Evolutionary conservation across 1,140 invertebrate genomes (phyloP).

Genomic region (Drosophila gunungcola): DNA sequence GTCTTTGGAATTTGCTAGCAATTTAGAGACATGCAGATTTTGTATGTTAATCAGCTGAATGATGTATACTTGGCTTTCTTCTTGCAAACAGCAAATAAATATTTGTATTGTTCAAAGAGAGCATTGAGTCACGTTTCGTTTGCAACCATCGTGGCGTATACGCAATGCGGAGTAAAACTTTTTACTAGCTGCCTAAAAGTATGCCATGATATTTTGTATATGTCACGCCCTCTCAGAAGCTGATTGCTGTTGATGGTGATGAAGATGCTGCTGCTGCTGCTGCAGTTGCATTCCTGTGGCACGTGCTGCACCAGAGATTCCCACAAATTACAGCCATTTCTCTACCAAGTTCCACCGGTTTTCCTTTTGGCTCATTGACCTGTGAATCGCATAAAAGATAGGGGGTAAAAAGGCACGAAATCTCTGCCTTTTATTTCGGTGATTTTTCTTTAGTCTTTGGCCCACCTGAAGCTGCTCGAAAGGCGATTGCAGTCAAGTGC

Average conservation of each 20-base stretch:
- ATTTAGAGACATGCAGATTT: slow-evolving; percentile 28
- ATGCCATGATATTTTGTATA: slow-evolving; percentile 39
- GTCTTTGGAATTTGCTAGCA: slow-evolving; percentile 25
- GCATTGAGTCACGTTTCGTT: slow-evolving; percentile 35
- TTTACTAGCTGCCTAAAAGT: slow-evolving; percentile 11
- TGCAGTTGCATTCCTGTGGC: slow-evolving; percentile 7
- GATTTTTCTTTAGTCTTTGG: slow-evolving; percentile 1
- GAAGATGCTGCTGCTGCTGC: slow-evolving; percentile 7
- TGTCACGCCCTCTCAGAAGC: slow-evolving; percentile 29
- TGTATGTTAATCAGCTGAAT: slow-evolving; percentile 46
- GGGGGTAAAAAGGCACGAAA: slow-evolving; percentile 3
- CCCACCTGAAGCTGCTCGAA: slow-evolving; percentile 40
- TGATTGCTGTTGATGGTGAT: slow-evolving; percentile 25
- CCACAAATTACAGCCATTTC: slow-evolving; percentile 45
- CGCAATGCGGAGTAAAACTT: slow-evolving; percentile 39
- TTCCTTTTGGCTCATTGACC: slow-evolving; percentile 43
- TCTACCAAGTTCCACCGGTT: slow-evolving; percentile 6
- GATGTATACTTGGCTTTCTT: slow-evolving; percentile 37
- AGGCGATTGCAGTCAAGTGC: slow-evolving; percentile 53
- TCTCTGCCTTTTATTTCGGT: slow-evolving; percentile 14
- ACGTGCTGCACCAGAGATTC: slow-evolving; percentile 27
- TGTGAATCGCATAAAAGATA: slow-evolving; percentile 19
- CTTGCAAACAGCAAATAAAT: slow-evolving; percentile 20
- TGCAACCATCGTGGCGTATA: slow-evolving; percentile 39
- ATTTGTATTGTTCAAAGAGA: slow-evolving; percentile 23